Evolutionary conservation across 2,797 vertebrate genomes (phyloP).

Genomic region (Sternotherus odoratus): DNA sequence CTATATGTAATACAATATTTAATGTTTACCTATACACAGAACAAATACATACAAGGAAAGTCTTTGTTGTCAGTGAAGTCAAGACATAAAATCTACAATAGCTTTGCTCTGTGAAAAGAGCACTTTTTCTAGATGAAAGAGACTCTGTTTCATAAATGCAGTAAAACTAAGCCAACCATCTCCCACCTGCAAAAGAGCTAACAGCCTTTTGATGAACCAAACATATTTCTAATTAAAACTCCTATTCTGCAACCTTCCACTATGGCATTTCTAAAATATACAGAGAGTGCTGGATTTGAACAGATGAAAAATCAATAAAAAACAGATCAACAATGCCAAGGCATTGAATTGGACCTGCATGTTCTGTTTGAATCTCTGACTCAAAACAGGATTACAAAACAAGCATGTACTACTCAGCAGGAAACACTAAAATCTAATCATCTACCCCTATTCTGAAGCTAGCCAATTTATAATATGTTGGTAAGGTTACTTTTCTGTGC

Average conservation of each 20-base stretch:
- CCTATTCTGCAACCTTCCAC: conserved; percentile 41
- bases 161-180: conserved; percentile 32
- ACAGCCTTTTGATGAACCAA: conserved; percentile 52
- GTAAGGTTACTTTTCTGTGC: conserved; percentile 72
- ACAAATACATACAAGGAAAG: conserved; percentile 59
- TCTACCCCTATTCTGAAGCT: conserved; percentile 67
- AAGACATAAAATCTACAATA: conserved; percentile 66
- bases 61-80: conserved; percentile 45
- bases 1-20: conserved; percentile 39
- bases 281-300: conserved; percentile 70
- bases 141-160: conserved; percentile 26
- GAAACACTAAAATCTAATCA: conserved; percentile 81
- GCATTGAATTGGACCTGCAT: conserved; percentile 78
- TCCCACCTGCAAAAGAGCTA: conserved; percentile 4
- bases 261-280: conserved; percentile 64
- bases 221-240: conserved; percentile 78
- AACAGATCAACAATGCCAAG: conserved; percentile 80
- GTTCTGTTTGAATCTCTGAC: conserved; percentile 78
- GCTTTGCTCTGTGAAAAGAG: conserved; percentile 45
- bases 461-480: conserved; percentile 76
- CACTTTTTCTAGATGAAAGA: conserved; percentile 39
- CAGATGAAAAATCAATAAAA: conserved; percentile 86
- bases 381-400: conserved; percentile 80
- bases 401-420: conserved; percentile 79
- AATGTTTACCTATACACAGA: conserved; percentile 56